These are phyloP conservation scores for Xenops minutus DNA, from an alignment of 2,797 vertebrate species.

Conservation along the genomic window DNA sequence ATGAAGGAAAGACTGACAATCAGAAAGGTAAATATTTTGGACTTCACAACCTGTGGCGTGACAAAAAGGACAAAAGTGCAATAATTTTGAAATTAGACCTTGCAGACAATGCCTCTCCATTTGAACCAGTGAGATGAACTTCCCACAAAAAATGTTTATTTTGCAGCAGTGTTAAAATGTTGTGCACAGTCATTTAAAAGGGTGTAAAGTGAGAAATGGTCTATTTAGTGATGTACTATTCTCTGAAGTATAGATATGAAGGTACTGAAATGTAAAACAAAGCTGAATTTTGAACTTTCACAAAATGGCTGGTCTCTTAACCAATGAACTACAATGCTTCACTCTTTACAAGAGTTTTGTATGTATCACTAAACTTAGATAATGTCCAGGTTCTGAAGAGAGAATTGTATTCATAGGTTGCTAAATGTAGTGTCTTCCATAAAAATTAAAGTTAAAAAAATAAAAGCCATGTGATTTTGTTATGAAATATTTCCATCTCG, in stretches of 20 bases:
- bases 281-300: background rate
- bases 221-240: background rate
- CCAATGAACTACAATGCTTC: background rate
- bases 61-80: conserved; percentile 62
- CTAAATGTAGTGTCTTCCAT: background rate
- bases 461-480: background rate
- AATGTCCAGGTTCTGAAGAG: background rate
- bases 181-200: background rate
- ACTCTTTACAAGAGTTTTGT: background rate
- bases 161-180: conserved; percentile 28
- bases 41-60: conserved; percentile 69
- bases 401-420: background rate
- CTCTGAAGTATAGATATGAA: background rate
- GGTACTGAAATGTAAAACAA: background rate
- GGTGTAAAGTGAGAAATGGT: background rate
- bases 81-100: conserved; percentile 72
- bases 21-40: conserved; percentile 77
- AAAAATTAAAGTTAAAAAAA: background rate
- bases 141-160: conserved; percentile 27
- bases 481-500: background rate
- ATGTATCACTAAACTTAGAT: background rate
- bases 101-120: conserved; percentile 40
- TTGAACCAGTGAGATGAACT: conserved; percentile 55
- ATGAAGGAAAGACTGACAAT: conserved; percentile 71
- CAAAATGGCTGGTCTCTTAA: background rate